Conservation (phyloP, 2,797 vertebrate species). For the Pelochelys cantorii region DNA sequence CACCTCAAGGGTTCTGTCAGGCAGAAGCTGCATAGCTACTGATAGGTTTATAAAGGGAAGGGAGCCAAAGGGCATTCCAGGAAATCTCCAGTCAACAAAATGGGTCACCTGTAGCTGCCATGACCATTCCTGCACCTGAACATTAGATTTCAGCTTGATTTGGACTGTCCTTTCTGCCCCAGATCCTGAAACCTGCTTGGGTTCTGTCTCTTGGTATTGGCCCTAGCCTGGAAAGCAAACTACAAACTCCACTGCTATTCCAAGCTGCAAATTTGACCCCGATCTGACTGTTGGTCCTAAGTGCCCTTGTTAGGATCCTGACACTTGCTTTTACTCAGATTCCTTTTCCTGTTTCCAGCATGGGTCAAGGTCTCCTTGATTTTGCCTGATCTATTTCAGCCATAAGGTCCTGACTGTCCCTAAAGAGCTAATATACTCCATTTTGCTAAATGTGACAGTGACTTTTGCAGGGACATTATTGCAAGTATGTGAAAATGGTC, state of each 20-base stretch:
- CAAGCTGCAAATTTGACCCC: neutral
- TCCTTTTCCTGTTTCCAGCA: neutral
- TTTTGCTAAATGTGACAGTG: rapidly evolving
- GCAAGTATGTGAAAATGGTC: neutral
- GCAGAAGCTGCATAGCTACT: neutral
- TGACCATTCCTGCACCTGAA: neutral
- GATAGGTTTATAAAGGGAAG: neutral
- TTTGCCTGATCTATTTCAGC: neutral
- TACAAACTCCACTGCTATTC: too few species aligned
- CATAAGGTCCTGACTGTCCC: neutral
- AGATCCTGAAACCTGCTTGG: neutral
- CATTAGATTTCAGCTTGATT: neutral
- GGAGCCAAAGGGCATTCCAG: neutral
- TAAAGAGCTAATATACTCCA: neutral
- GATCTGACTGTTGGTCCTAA: neutral
- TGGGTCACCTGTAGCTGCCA: neutral
- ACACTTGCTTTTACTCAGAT: neutral
- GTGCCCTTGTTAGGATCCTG: neutral
- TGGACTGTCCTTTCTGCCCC: neutral
- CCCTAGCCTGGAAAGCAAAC: neutral
- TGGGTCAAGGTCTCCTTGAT: neutral
- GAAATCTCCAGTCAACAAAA: neutral
- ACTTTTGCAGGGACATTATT: neutral
- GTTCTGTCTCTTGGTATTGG: neutral
- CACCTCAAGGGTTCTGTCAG: neutral